Conservation (phyloP, 2,113 vertebrate genomes). For the Machaerirhynchus nigripectus region DNA sequence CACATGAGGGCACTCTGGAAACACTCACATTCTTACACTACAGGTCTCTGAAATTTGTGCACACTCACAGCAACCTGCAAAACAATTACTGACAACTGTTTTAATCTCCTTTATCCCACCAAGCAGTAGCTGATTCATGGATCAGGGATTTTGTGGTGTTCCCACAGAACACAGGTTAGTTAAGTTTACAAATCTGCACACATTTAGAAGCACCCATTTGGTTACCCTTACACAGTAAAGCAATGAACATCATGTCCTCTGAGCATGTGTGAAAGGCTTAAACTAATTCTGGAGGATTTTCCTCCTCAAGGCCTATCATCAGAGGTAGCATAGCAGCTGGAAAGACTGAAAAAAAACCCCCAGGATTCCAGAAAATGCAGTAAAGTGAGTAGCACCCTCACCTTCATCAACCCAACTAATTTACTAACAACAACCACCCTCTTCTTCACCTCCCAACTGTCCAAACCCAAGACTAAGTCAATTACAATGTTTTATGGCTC, state of each 20-base stretch:
- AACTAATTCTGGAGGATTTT: not conserved
- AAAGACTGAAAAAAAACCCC: not conserved
- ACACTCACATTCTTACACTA: no score
- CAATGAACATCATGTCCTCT: not conserved
- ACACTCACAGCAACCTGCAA: not conserved
- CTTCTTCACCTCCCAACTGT: not conserved
- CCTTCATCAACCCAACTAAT: not conserved
- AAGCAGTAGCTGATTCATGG: fast-evolving
- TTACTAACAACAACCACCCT: not conserved
- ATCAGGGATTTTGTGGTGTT: not conserved
- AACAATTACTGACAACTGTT: not conserved
- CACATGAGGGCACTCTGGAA: not conserved
- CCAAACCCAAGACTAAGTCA: not conserved
- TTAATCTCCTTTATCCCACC: not conserved
- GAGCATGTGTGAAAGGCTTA: not conserved
- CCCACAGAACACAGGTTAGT: not conserved
- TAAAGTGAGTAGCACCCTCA: not conserved
- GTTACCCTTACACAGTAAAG: not conserved
- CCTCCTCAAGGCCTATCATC: not conserved
- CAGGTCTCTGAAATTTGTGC: not conserved
- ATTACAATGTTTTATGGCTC: not conserved
- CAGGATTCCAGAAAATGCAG: not conserved
- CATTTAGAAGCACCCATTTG: not conserved
- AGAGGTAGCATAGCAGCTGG: not conserved
- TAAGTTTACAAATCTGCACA: not conserved